Evolutionary conservation across 2,113 vertebrate genomes (phyloP).

Genomic region (Cynocephalus volans): DNA sequence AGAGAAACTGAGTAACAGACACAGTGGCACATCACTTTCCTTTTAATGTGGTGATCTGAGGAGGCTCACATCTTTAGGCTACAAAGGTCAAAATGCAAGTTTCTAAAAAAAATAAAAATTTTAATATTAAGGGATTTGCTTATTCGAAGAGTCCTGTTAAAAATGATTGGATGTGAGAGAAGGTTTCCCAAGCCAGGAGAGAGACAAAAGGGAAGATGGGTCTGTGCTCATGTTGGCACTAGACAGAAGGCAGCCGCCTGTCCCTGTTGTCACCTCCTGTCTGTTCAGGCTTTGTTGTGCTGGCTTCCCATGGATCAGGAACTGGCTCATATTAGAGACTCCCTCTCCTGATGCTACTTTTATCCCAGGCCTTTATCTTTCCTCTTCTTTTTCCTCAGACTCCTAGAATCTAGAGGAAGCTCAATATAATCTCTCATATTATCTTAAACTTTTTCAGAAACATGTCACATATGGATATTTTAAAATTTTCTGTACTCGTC

Average conservation of each 20-base stretch:
- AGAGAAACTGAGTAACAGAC: not conserved
- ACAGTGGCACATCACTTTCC: not conserved
- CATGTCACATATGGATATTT: not conserved
- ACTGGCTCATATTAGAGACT: slow-evolving; percentile 60
- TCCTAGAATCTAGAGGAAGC: not conserved
- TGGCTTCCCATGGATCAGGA: not conserved
- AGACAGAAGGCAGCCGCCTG: slow-evolving; percentile 70
- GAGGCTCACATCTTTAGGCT: not conserved
- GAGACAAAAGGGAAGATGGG: not conserved
- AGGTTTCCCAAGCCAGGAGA: not conserved
- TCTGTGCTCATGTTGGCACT: slow-evolving; percentile 35
- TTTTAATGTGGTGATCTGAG: not conserved
- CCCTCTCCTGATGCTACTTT: not conserved
- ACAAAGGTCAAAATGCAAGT: not conserved
- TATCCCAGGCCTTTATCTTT: not conserved
- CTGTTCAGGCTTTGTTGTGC: not conserved
- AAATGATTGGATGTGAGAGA: not conserved
- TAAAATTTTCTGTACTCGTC: not conserved
- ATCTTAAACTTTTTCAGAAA: not conserved
- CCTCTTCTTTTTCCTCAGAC: not conserved
- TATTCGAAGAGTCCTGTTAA: slow-evolving; percentile 16
- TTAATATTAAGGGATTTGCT: not conserved
- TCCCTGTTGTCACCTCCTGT: slow-evolving; percentile 23
- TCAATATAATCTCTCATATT: not conserved
- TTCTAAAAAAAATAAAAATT: not conserved